These are phyloP conservation scores for Torymus tubicola DNA, from an alignment of 2,888 invertebrate genomes.

Conservation along the genomic window DNA sequence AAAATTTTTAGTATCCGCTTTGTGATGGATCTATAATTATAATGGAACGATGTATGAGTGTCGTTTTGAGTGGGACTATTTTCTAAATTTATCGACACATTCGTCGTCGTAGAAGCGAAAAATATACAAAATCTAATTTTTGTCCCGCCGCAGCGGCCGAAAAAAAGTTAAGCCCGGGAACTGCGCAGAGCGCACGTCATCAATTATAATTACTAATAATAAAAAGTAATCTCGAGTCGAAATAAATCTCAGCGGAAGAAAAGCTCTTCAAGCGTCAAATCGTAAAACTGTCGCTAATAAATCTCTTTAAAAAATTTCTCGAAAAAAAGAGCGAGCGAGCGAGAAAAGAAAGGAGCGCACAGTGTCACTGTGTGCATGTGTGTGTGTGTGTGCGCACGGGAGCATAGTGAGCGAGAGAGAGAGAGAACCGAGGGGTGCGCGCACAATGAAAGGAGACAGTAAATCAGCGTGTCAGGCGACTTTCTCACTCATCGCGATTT, in stretches of 20 bases:
- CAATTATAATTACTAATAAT: constrained; percentile 59
- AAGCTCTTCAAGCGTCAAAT: constrained; percentile 60
- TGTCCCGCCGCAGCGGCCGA: no score
- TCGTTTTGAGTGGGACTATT: no score
- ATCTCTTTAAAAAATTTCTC: constrained; percentile 57
- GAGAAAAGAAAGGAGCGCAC: constrained; percentile 23
- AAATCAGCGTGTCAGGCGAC: constrained; percentile 58
- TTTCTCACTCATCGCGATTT: constrained; percentile 60
- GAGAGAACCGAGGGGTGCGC: constrained; percentile 15
- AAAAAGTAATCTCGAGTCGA: constrained; percentile 57
- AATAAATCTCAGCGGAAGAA: constrained; percentile 57
- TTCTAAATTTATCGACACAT: no score
- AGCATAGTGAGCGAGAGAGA: constrained; percentile 21
- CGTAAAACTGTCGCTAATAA: constrained; percentile 60
- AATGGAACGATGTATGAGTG: no score
- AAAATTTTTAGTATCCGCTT: no score
- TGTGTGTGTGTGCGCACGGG: neutral
- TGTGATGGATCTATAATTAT: no score
- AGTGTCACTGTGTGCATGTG: neutral
- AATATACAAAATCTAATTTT: neutral
- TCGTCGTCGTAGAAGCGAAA: constrained; percentile 3
- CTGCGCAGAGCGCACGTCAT: constrained; percentile 21
- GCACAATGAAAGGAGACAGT: constrained; percentile 56
- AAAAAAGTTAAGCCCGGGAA: neutral
- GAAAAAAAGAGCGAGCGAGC: constrained; percentile 27